Evolutionary conservation across 2,888 invertebrate species (phyloP).

Genomic region (Hesperia comma): DNA sequence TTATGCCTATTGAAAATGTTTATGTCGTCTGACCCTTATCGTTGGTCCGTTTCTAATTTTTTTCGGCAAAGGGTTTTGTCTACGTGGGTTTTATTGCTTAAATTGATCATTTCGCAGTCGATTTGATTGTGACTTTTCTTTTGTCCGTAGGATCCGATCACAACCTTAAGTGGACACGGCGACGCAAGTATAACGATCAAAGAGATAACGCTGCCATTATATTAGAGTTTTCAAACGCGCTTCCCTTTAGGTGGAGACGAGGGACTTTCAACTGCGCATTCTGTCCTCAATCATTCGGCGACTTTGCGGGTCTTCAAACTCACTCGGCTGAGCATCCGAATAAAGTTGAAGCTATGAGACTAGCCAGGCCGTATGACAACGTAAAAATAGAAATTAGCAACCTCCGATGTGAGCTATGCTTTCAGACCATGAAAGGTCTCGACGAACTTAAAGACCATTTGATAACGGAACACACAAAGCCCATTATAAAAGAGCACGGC

Average conservation of each 20-base stretch:
- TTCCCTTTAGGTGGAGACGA: conserved; percentile 72
- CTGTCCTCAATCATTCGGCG: conserved; percentile 64
- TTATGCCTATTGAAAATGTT: conserved; percentile 17
- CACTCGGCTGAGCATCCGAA: conserved; percentile 61
- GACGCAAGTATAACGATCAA: conserved; percentile 70
- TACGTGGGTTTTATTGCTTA: not conserved
- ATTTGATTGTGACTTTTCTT: conserved; percentile 63
- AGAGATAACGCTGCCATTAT: conserved; percentile 74
- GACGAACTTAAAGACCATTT: conserved; percentile 64
- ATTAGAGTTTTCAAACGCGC: conserved; percentile 69
- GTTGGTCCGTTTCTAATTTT: conserved; percentile 1
- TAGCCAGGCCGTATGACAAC: conserved; percentile 53
- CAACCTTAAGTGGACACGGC: conserved; percentile 67
- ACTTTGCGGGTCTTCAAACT: conserved; percentile 60
- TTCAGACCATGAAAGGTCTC: conserved; percentile 50
- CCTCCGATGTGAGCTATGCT: conserved; percentile 66
- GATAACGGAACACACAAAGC: conserved; percentile 57
- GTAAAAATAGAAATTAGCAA: conserved; percentile 69
- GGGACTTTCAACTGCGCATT: conserved; percentile 69
- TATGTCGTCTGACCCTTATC: conserved; percentile 24
- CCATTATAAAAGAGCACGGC: conserved; percentile 55
- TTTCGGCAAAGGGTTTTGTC: not conserved
- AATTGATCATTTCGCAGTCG: conserved; percentile 17
- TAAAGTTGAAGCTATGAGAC: conserved; percentile 58
- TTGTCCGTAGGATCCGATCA: conserved; percentile 70